Evolutionary conservation across 2,113 vertebrate genomes (phyloP).

Genomic region (Tetrax tetrax): DNA sequence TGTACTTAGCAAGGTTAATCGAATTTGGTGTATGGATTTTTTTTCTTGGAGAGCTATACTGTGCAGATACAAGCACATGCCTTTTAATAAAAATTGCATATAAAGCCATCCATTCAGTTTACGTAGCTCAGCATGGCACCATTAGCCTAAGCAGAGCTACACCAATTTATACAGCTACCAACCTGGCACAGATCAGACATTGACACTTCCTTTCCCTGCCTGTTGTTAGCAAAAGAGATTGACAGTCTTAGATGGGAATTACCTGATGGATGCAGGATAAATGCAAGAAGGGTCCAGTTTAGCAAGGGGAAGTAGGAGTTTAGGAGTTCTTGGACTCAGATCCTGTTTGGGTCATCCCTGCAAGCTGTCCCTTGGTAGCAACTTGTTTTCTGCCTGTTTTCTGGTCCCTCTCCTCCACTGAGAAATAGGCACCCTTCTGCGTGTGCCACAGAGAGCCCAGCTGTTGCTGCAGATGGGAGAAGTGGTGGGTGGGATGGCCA

Average conservation of each 20-base stretch:
- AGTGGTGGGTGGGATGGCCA: background rate
- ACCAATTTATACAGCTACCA: background rate
- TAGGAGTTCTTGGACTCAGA: background rate
- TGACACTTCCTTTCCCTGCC: background rate
- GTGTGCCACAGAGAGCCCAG: background rate
- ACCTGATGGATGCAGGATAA: background rate
- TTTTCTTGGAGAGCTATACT: background rate
- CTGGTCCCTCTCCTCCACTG: background rate
- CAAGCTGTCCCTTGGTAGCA: background rate
- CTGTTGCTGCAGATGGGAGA: slow-evolving; percentile 8
- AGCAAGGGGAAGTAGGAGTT: background rate
- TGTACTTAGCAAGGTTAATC: background rate
- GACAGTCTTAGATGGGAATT: background rate
- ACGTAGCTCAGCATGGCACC: background rate
- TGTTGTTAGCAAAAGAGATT: background rate
- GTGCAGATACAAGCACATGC: background rate
- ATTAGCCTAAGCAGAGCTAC: background rate
- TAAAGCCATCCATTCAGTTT: background rate
- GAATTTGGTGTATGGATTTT: background rate
- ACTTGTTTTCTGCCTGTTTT: background rate
- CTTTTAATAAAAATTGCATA: background rate
- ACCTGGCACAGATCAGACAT: background rate
- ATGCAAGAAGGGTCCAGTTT: background rate
- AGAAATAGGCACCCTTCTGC: background rate
- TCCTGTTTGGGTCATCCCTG: background rate